Base-by-base conservation (phyloP, 2,113 vertebrate species). In the Rhadina sibilatrix region DNA sequence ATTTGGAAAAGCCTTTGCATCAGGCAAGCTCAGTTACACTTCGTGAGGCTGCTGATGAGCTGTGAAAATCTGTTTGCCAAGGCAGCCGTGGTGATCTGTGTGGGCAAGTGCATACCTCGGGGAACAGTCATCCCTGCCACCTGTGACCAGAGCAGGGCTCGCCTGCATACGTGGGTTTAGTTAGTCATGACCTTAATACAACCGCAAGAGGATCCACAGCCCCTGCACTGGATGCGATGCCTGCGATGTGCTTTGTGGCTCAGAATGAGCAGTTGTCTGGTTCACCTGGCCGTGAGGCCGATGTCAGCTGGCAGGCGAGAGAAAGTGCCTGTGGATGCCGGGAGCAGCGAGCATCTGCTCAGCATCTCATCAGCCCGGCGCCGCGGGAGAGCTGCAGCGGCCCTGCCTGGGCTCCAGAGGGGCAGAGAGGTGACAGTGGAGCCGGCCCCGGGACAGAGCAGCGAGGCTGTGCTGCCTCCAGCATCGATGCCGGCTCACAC, bases 111-210 rank as follows among this genome's bases (percentile, higher is more conserved):
- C 44, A 7, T 28, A 31, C 1, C 25, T 49, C 1, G 1, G 6
- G n/a, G 17, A 69, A n/a, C 0, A 74, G 22, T n/a, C 53, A 88
- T 2, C 18, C 30, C 15, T 0, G 3, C 16, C 72, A 13, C 0
- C 2, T 35, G 46, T 1, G 23, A 23, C 35, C 27, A 31, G 10
- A 56, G 47, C 49, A 49, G 40, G 40, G 27, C 54, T 81, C 10
- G 11, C 12, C 54, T 25, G 2, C 5, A 21, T 5, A 24, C 1
- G 1, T 1, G 18, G 18, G 38, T 40, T 59, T 27, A 40, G 9
- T 27, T 28, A 47, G 18, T 13, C 27, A 1, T 1, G 31, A n/a
- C 17, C 50, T 83, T 38, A 61, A 46, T 2, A 2, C 28, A 37
- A 1, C 19, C 42, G 22, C 11, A 12, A 15, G 37, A 54, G 47